These are phyloP conservation scores for Clusia tigrina DNA, from an alignment of 2,888 invertebrate genomes.

Conservation along the genomic window DNA sequence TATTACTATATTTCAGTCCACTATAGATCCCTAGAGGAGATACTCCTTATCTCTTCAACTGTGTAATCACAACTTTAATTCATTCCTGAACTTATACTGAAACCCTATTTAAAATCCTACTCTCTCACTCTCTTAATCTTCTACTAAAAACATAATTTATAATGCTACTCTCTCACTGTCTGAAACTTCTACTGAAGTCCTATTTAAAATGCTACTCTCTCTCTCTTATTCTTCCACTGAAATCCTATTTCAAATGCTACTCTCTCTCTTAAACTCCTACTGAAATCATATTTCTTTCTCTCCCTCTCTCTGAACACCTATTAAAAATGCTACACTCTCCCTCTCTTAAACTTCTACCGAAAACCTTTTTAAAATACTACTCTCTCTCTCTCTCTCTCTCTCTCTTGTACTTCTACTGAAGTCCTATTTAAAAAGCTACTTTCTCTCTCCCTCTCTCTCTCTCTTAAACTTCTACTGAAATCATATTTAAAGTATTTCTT, in stretches of 20 bases:
- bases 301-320: constrained; percentile 30
- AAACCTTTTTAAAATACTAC: constrained; percentile 26
- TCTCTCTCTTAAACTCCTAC: no score
- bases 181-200: constrained; percentile 18
- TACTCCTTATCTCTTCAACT: no score
- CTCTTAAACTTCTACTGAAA: no score
- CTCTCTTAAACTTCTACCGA: constrained; percentile 31
- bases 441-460: constrained; percentile 22
- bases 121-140: no score
- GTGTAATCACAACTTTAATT: no score
- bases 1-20: no score
- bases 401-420: not conserved
- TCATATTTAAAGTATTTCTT: constrained; percentile 38
- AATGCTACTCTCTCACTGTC: constrained; percentile 39
- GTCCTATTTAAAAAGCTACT: constrained; percentile 18
- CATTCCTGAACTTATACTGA: not conserved
- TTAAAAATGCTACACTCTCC: constrained; percentile 3
- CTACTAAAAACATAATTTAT: no score
- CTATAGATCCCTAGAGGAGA: no score
- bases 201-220: not conserved
- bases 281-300: constrained; percentile 36
- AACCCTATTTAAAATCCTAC: constrained; percentile 13
- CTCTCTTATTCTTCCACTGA: constrained; percentile 31
- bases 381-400: constrained; percentile 32
- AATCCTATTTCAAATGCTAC: constrained; percentile 25